Percentiles rank a stretch among this genome's conserved stretches.
phyloP scores from a whole-genome alignment of 2,797 vertebrate species.

The Mus minutoides region DNA sequence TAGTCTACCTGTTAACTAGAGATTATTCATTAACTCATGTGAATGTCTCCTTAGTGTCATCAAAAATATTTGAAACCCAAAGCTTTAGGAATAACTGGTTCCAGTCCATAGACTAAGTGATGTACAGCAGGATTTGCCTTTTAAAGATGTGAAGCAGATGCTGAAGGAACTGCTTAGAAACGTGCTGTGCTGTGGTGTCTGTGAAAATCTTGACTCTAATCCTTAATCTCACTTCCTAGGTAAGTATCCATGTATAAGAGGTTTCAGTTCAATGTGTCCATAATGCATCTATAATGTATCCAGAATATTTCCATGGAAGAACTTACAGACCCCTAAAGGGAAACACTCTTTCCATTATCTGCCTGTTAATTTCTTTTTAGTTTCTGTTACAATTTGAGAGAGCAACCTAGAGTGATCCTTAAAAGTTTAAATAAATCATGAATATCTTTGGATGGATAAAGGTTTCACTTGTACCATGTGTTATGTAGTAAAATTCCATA shows the following conservation, averaged over 20 bases:
- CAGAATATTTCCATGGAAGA: neutral
- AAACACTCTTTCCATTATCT: neutral
- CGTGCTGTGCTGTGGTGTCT: neutral
- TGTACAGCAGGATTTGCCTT: neutral
- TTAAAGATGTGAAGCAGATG: neutral
- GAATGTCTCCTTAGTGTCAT: neutral
- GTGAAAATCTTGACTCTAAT: conserved; percentile 41
- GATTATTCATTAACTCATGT: neutral
- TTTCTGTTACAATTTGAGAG: neutral
- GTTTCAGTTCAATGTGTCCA: neutral
- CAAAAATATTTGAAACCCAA: neutral
- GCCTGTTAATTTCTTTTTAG: neutral
- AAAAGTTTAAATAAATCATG: conserved; percentile 19
- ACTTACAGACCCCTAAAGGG: conserved; percentile 19
- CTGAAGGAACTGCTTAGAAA: conserved; percentile 18
- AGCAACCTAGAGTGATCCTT: neutral
- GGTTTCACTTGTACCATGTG: neutral
- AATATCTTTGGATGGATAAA: neutral
- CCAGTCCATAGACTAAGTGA: neutral
- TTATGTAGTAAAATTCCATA: conserved; percentile 4
- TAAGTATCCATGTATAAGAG: neutral
- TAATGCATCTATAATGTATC: too few species aligned
- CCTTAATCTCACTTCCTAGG: conserved; percentile 6
- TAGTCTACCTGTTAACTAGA: neutral
- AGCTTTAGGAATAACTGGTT: neutral